Percentiles rank a stretch among this genome's conserved stretches.
These are phyloP conservation scores for Linyphia triangularis DNA, from an alignment of 2,888 invertebrate genomes.

Conservation along the genomic window DNA sequence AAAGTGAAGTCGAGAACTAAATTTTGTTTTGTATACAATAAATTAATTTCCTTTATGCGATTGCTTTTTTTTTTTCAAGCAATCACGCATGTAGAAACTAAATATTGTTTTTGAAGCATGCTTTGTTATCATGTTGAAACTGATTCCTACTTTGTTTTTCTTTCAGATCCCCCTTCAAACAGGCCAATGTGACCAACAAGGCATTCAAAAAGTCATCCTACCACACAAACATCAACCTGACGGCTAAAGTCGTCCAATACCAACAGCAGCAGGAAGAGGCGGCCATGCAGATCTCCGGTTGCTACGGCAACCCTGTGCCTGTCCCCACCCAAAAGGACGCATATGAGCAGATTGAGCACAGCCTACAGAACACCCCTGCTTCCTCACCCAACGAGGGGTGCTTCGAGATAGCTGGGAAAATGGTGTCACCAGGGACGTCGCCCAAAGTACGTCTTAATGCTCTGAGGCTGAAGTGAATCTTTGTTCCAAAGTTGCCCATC, in stretches of 20 bases:
- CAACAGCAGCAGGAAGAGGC: neutral
- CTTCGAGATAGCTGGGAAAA: constrained; percentile 10
- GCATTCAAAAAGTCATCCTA: constrained; percentile 59
- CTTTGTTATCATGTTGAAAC: no score
- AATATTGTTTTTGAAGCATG: neutral
- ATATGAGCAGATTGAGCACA: constrained; percentile 81
- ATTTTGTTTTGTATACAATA: no score
- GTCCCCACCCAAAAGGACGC: constrained; percentile 85
- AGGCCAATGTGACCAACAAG: constrained; percentile 43
- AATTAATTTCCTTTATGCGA: neutral
- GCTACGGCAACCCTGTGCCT: constrained; percentile 84
- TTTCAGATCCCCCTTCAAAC: constrained; percentile 53
- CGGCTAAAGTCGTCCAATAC: constrained; percentile 41
- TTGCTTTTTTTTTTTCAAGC: neutral
- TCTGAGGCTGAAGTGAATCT: no score
- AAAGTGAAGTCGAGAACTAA: no score
- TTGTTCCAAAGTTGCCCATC: no score
- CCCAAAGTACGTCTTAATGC: neutral
- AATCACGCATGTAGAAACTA: neutral
- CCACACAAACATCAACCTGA: constrained; percentile 67
- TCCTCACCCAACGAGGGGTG: constrained; percentile 55
- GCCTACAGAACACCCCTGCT: constrained; percentile 73
- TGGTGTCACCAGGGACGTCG: constrained; percentile 62
- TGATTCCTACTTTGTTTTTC: neutral
- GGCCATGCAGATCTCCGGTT: neutral